Evolutionary conservation across 2,888 invertebrate species (phyloP), one percentile per base, ranked within the genome.

Genomic region (Pardosa pseudoannulata): DNA sequence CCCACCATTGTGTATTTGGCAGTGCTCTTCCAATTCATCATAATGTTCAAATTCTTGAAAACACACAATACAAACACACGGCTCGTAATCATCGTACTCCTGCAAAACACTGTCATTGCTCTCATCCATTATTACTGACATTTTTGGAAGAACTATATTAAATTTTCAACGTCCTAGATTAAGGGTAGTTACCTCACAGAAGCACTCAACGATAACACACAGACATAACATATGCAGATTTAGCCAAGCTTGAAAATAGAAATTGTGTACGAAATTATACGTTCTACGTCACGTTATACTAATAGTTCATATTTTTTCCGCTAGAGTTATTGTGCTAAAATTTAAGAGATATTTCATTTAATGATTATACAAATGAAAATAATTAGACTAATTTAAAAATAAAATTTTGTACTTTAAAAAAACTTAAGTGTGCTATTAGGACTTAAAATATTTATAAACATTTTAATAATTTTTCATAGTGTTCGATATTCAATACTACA

Each of bases 11-110:
- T 79, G 85, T 32, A 70, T 86, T 74, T 86, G 79, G 62, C 85
- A 86, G 41, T 86, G 85, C 32, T 79, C 85, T 73, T 85, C 83
- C 36, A 85, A 36, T 39, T 85, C 83, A 39, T 85, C 83, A 29
- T 72, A 78, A 73, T 85, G 83, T 16, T 85, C 78, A 50, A 85
- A 85, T 32, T 72, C 83, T 68, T 85, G 78, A 50, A 85, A 85
- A 36, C 83, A 85, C 36, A 85, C 83, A 28, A 85, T 85, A 41
- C 83, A 85, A 46, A 85, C 50, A 62, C 78, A 78, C 9, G 83
- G 83, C 28, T 85, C 83, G 46, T 78, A 78, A 41, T 85, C 83
- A 27, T 85, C 83, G 56, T 85, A 78, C 29, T 85, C 83, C 29
- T 85, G 78, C 19, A 78, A 46, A 32, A 72, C 56, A 65, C 78